Evolutionary conservation across 1,140 invertebrate genomes (phyloP).

Genomic region (Conopomorpha cramerella): DNA sequence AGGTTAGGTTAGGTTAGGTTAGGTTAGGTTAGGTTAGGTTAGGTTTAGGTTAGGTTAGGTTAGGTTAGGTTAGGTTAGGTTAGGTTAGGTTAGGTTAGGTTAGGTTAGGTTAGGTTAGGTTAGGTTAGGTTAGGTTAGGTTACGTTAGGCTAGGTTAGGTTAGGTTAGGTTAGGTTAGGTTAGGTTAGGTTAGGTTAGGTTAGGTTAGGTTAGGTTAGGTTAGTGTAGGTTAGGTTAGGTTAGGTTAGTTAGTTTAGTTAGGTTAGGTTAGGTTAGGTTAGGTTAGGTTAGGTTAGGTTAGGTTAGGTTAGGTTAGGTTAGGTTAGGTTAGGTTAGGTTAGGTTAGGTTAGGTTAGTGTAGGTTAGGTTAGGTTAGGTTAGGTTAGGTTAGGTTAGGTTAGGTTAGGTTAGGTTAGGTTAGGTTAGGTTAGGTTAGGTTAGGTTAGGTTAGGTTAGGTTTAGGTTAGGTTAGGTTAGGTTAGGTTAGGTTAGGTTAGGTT

Average conservation of each 20-base stretch:
- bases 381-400: background rate
- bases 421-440: background rate
- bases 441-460: background rate
- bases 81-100: constrained; percentile 3
- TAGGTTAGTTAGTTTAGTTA: background rate
- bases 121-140: background rate
- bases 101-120: background rate
- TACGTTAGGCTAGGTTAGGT: background rate
- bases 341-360: background rate
- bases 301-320: background rate
- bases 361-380: background rate
- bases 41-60: constrained; percentile 7
- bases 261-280: background rate
- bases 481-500: background rate
- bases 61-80: constrained; percentile 13
- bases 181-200: background rate
- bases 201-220: background rate
- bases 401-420: background rate
- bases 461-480: background rate
- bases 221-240: background rate
- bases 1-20: constrained; percentile 12
- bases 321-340: background rate
- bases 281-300: background rate
- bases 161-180: background rate
- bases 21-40: constrained; percentile 8